Base-by-base conservation (phyloP, 2,113 vertebrate genomes). In the Ptilorrhoa leucosticta region DNA sequence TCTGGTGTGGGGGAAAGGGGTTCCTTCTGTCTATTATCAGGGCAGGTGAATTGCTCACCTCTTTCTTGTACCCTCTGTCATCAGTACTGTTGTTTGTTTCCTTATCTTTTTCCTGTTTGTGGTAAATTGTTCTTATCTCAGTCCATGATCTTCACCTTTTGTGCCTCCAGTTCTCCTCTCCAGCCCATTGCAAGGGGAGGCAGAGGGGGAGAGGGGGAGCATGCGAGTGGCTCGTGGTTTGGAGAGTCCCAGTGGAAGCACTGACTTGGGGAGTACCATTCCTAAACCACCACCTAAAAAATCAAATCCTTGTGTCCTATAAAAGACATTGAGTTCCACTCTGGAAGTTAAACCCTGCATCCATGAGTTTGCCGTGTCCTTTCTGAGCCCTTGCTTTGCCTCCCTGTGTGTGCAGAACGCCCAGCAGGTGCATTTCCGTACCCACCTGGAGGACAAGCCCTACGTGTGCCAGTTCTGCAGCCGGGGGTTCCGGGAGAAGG, bases 401-500 rank as follows among this genome's bases (percentile, higher is more conserved):
- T 47, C 40, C 56, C 42, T 35, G 60, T 35, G 22, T 15, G 27
- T 60, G 3, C 98, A 99, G 99, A 99, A 99, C 7, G 99, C 99
- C 10, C 98, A 99, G 97, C 99, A 99, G 90, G 99, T 99, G 22
- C 99, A 99, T 84, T 98, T 99, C 96, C 98, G 99, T 13, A 99
- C 99, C 1, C 99, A 99, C 30, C 97, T 98, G 11, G 98, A 99
- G 42, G 99, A 99, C 31, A 99, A 99, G 93, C 99, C 99, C 0
- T 99, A 99, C 1, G 98, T 98, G 65, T 99, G 99, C 69, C 98
- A 99, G 40, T 99, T 97, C 94, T 99, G 99, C 97, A 96, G 97
- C n/a, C 98, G 99, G 20, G 99, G 98, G 21, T 99, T 99, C 94
- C 98, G 99, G 75, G 99, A 99, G 81, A 99, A 99, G 95, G 99